Evolutionary conservation across 1,140 invertebrate genomes (phyloP).

Genomic region (Halyomorpha halys): DNA sequence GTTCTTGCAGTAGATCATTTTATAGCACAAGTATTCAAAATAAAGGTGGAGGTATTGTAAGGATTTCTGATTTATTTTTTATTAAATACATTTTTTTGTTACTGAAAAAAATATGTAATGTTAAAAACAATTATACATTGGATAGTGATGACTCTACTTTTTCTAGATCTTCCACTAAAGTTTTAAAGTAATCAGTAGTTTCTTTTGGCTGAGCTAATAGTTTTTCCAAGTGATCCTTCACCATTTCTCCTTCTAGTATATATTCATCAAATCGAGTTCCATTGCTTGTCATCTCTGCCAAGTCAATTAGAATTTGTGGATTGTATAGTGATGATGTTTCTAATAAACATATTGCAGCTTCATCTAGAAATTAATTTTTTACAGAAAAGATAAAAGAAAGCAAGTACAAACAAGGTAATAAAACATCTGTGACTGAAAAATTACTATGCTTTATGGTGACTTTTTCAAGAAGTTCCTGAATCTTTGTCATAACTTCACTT

Average conservation of each 20-base stretch:
- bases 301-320: constrained; percentile 6
- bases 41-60: too few relatives aligned
- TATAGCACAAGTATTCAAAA: too few relatives aligned
- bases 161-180: neutral
- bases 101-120: too few relatives aligned
- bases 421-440: neutral
- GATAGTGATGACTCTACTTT: neutral
- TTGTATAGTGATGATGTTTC: constrained; percentile 1
- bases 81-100: too few relatives aligned
- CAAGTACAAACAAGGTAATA: neutral
- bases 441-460: constrained; percentile 13
- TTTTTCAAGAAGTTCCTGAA: constrained; percentile 17
- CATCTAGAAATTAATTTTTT: constrained; percentile 1
- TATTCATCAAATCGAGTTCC: neutral
- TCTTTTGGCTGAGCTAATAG: neutral
- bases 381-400: neutral
- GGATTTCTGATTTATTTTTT: too few relatives aligned
- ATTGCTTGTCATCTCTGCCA: neutral
- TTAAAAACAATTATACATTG: too few relatives aligned
- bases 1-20: too few relatives aligned
- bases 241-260: neutral
- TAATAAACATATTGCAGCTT: neutral
- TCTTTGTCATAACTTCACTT: constrained; percentile 4
- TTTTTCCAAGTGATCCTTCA: neutral
- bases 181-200: neutral